Percentiles rank a stretch among this genome's conserved stretches.
Evolutionary conservation across 2,797 vertebrate species (phyloP).

Genomic region (Diplodus puntazzo): DNA sequence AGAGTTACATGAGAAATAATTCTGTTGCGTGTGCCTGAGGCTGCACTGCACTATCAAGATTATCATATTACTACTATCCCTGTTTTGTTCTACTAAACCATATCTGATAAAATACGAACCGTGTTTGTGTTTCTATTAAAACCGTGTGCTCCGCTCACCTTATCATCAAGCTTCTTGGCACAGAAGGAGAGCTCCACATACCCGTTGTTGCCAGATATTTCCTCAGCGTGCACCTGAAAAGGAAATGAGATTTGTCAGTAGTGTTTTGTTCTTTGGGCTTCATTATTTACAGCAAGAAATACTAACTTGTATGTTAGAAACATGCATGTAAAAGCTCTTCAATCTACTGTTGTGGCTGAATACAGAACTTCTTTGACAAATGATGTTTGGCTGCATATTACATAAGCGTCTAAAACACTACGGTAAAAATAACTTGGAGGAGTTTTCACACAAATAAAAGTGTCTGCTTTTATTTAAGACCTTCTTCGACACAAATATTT

Average conservation of each 20-base stretch:
- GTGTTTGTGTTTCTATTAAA: slow-evolving; percentile 30
- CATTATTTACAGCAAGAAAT: slow-evolving; percentile 15
- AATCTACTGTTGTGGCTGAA: slow-evolving; percentile 5
- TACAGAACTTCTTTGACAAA: neutral
- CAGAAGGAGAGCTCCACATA: slow-evolving; percentile 94
- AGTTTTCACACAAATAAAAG: neutral
- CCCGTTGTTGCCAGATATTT: slow-evolving; percentile 96
- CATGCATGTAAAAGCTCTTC: neutral
- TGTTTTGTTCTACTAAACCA: slow-evolving; percentile 13
- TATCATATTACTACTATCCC: slow-evolving; percentile 5
- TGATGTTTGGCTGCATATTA: neutral
- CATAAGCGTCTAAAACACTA: neutral
- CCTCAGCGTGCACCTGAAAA: slow-evolving; percentile 92
- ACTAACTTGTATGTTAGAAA: no score
- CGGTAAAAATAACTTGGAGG: neutral
- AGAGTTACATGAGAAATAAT: slow-evolving; percentile 14
- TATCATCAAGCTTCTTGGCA: slow-evolving; percentile 95
- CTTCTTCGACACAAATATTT: neutral
- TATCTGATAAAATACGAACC: slow-evolving; percentile 36
- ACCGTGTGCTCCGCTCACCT: slow-evolving; percentile 83
- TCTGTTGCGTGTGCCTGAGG: slow-evolving; percentile 33
- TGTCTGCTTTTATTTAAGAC: neutral
- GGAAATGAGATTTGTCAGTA: slow-evolving; percentile 42
- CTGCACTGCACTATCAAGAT: slow-evolving; percentile 38
- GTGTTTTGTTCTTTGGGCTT: slow-evolving; percentile 21